Conservation (phyloP, 2,888 invertebrate genomes). For the Choristoneura rosaceana region DNA sequence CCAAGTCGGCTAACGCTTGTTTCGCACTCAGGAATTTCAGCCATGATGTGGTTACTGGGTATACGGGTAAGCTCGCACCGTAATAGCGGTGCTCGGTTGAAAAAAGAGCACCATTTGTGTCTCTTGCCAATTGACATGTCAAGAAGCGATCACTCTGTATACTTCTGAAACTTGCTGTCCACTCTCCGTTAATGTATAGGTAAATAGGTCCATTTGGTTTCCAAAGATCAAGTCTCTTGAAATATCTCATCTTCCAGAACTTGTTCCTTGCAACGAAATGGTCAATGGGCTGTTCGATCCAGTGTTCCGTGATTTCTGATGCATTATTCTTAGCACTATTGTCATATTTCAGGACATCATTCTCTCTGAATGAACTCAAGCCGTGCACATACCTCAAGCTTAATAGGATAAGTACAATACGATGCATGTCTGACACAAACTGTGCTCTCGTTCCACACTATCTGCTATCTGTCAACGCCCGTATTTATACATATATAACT, state of each 20-base stretch:
- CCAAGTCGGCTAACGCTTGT: constrained; percentile 74
- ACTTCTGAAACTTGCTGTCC: constrained; percentile 58
- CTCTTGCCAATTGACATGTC: constrained; percentile 68
- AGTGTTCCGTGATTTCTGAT: constrained; percentile 52
- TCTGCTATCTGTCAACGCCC: background rate
- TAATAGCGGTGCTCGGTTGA: constrained; percentile 75
- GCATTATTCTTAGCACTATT: constrained; percentile 39
- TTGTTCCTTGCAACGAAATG: constrained; percentile 66
- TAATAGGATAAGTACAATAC: constrained; percentile 44
- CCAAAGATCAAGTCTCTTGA: constrained; percentile 66
- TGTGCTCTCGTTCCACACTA: background rate
- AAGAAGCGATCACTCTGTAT: constrained; percentile 62
- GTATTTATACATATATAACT: background rate
- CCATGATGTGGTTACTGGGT: constrained; percentile 58
- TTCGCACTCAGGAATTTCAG: constrained; percentile 67
- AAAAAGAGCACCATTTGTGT: constrained; percentile 74
- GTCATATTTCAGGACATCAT: constrained; percentile 12
- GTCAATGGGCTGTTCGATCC: constrained; percentile 71
- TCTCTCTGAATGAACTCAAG: constrained; percentile 52
- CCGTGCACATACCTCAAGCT: constrained; percentile 47
- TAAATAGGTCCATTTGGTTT: constrained; percentile 66
- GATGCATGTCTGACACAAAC: background rate
- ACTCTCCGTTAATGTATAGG: constrained; percentile 71
- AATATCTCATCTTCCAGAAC: constrained; percentile 73
- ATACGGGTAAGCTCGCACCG: constrained; percentile 70